These are phyloP conservation scores for Yponomeuta sedellus DNA, from an alignment of 2,888 invertebrate species.

Conservation along the genomic window DNA sequence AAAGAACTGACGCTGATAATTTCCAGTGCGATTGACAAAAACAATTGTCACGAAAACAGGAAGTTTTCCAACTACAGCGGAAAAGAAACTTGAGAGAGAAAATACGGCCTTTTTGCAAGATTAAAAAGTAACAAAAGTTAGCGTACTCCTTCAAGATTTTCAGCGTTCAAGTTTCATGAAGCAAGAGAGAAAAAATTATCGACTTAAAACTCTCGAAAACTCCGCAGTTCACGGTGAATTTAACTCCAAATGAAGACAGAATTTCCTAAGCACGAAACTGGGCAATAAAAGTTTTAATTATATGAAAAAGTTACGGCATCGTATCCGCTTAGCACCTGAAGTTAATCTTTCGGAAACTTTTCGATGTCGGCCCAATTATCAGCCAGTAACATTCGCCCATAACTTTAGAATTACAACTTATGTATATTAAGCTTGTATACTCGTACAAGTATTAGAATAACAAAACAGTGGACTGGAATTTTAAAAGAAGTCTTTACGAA, in stretches of 20 bases:
- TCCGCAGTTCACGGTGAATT: not conserved
- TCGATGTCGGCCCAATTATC: not conserved
- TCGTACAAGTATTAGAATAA: not conserved
- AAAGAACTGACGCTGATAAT: too few relatives aligned
- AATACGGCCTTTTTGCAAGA: too few relatives aligned
- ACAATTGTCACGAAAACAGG: too few relatives aligned
- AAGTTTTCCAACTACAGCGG: too few relatives aligned
- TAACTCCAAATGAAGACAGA: not conserved
- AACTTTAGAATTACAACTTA: not conserved
- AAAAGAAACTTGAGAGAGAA: too few relatives aligned
- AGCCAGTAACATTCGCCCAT: not conserved
- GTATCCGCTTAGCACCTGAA: not conserved
- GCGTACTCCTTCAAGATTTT: too few relatives aligned
- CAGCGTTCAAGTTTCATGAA: too few relatives aligned
- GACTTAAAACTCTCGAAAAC: not conserved
- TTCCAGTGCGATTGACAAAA: too few relatives aligned
- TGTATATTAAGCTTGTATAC: too few relatives aligned
- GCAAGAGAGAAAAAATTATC: too few relatives aligned
- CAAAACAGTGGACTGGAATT: not conserved
- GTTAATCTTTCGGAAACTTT: not conserved
- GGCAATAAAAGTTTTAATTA: not conserved
- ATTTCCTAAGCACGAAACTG: not conserved
- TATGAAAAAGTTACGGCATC: not conserved
- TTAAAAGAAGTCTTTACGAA: not conserved
- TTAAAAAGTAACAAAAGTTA: too few relatives aligned